phyloP scores from a whole-genome alignment of 2,113 vertebrate genomes.

The Xenus cinereus region DNA sequence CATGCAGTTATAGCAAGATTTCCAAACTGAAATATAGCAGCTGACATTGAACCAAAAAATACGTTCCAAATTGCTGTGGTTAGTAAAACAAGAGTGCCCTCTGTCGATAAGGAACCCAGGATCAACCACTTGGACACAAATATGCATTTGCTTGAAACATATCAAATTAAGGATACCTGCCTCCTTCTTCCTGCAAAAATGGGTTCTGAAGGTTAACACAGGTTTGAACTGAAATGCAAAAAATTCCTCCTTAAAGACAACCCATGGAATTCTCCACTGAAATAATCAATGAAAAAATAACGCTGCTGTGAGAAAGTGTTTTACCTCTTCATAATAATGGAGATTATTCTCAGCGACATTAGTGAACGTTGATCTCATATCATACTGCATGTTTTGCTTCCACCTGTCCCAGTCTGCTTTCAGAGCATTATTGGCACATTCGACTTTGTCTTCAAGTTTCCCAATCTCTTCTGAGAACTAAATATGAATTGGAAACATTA shows the following conservation, averaged over 20 bases:
- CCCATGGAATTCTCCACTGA: neutral
- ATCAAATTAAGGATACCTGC: neutral
- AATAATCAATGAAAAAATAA: neutral
- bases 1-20: neutral
- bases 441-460: constrained; percentile 85
- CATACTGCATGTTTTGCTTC: constrained; percentile 83
- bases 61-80: neutral
- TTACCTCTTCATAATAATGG: constrained; percentile 90
- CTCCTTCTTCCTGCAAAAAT: neutral
- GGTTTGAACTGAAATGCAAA: neutral
- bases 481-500: neutral
- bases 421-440: constrained; percentile 87
- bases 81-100: constrained; percentile 71
- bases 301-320: neutral
- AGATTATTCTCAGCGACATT: constrained; percentile 85
- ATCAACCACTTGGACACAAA: neutral
- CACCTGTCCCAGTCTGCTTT: constrained; percentile 90
- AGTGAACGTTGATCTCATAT: constrained; percentile 83
- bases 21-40: neutral
- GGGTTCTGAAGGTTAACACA: neutral
- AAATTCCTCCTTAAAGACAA: neutral
- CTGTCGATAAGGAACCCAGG: constrained; percentile 43
- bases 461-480: constrained; percentile 90
- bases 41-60: neutral
- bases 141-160: neutral